phyloP scores from a whole-genome alignment of 2,113 vertebrate species.

The Chionomys nivalis region DNA sequence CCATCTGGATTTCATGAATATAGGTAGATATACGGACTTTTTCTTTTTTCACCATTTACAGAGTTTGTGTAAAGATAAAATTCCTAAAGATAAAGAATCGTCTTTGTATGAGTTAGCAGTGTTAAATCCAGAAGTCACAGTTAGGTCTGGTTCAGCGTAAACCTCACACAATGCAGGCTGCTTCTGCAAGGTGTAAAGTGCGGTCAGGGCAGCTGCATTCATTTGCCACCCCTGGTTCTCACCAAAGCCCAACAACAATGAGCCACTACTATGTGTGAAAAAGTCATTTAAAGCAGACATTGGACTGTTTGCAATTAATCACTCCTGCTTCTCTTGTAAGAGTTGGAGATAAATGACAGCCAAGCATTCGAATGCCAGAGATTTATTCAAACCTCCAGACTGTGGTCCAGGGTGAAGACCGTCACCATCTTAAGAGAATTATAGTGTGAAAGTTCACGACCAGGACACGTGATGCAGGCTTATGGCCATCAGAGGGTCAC shows the following conservation, averaged over 20 bases:
- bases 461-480: not conserved
- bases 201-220: not conserved
- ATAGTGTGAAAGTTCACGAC: not conserved
- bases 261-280: not conserved
- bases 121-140: not conserved
- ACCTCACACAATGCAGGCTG: not conserved
- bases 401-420: not conserved
- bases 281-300: slow-evolving; percentile 2
- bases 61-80: slow-evolving; percentile 24
- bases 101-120: not conserved
- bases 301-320: not conserved
- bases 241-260: not conserved
- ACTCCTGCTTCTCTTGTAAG: not conserved
- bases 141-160: not conserved
- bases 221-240: not conserved
- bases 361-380: not conserved
- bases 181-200: not conserved
- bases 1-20: not conserved
- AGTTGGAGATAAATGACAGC: not conserved
- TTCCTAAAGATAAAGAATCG: not conserved
- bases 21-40: not conserved
- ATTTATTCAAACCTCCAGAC: not conserved
- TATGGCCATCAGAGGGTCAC: not conserved
- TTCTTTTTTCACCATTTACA: not conserved
- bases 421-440: not conserved